phyloP scores from a whole-genome alignment of 2,888 invertebrate species.

The Lamproptera curius region DNA sequence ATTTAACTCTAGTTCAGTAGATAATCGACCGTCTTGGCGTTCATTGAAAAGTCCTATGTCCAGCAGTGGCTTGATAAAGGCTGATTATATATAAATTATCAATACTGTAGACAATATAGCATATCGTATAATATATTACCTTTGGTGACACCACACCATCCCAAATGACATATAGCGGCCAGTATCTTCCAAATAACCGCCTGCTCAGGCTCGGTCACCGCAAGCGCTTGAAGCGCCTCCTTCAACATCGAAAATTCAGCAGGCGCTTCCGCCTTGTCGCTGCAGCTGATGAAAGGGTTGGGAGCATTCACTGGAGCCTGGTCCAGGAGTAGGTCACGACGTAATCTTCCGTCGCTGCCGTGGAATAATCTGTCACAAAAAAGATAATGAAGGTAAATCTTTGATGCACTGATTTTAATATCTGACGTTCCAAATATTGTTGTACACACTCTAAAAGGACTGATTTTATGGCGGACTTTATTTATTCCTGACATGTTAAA shows the following conservation, averaged over 20 bases:
- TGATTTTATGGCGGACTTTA: no score
- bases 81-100: no score
- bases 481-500: no score
- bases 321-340: slow-evolving; percentile 90
- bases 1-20: no score
- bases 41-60: no score
- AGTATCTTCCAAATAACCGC: slow-evolving; percentile 91
- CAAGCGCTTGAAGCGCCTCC: slow-evolving; percentile 86
- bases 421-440: no score
- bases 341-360: slow-evolving; percentile 88
- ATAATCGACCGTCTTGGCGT: no score
- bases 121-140: no score
- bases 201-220: slow-evolving; percentile 87
- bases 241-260: slow-evolving; percentile 89
- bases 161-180: slow-evolving; percentile 96
- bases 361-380: slow-evolving; percentile 81
- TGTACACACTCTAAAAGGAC: no score
- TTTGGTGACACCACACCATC: slow-evolving; percentile 90
- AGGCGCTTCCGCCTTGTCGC: slow-evolving; percentile 89
- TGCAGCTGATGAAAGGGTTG: slow-evolving; percentile 88
- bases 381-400: neutral
- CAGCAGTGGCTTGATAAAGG: no score
- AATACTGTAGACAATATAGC: no score
- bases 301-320: slow-evolving; percentile 68
- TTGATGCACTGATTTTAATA: no score